These are phyloP conservation scores for Stegodyphus mimosarum DNA, from an alignment of 1,140 invertebrate genomes.

Conservation along the genomic window DNA sequence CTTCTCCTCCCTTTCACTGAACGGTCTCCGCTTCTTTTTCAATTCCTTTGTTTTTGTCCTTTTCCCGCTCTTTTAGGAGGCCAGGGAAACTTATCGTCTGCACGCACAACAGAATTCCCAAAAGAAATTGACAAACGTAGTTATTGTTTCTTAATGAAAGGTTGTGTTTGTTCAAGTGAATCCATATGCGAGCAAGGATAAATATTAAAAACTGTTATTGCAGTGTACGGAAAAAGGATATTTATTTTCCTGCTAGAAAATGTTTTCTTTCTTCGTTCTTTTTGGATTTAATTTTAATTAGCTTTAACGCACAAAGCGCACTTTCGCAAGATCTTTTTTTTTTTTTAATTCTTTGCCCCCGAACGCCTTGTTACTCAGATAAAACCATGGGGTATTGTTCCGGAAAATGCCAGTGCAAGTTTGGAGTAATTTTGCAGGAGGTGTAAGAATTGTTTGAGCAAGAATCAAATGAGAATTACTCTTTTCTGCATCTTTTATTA, in stretches of 20 bases:
- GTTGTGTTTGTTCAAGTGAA: background rate
- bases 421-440: too few species aligned
- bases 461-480: too few species aligned
- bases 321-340: background rate
- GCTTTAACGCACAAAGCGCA: conserved; percentile 1
- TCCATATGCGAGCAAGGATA: background rate
- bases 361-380: background rate
- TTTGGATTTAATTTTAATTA: conserved; percentile 19
- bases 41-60: background rate
- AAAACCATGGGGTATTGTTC: conserved; percentile 6
- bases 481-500: too few species aligned
- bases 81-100: too few species aligned
- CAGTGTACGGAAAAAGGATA: background rate
- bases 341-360: background rate
- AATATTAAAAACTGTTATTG: conserved; percentile 26
- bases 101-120: background rate
- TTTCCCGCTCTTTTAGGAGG: background rate
- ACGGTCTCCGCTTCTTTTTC: background rate
- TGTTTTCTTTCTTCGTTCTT: background rate
- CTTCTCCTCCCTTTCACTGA: background rate
- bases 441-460: too few species aligned
- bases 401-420: background rate
- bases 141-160: conserved; percentile 26
- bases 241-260: background rate
- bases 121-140: conserved; percentile 27